phyloP scores from a whole-genome alignment of 2,113 vertebrate species.

The Atrichornis clamosus region DNA sequence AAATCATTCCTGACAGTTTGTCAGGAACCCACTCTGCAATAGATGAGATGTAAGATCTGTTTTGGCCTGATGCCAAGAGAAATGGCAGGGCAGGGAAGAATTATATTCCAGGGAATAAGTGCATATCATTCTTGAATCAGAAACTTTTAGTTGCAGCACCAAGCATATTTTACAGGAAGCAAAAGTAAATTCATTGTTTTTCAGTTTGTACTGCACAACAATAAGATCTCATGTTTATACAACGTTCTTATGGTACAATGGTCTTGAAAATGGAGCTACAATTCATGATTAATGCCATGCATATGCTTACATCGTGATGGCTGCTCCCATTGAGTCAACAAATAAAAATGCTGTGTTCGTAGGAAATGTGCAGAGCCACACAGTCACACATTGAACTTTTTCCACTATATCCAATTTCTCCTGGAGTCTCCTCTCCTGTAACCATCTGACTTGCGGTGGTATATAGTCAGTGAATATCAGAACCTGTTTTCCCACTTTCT shows the following conservation, averaged over 20 bases:
- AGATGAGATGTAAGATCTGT: background rate
- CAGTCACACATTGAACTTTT: background rate
- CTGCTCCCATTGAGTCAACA: background rate
- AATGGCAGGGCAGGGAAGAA: background rate
- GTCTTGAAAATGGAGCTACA: background rate
- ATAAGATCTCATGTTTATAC: background rate
- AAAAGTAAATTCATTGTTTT: background rate
- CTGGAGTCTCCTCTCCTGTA: background rate
- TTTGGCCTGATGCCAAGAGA: background rate
- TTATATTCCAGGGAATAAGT: background rate
- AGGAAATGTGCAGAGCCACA: background rate
- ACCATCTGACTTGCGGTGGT: accelerated
- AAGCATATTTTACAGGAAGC: background rate
- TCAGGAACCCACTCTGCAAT: background rate
- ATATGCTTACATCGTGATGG: background rate
- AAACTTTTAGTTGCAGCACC: background rate
- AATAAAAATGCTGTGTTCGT: background rate
- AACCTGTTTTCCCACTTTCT: background rate
- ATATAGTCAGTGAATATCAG: background rate
- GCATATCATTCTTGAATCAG: background rate
- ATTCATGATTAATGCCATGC: background rate
- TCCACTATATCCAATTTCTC: accelerated
- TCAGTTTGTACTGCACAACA: background rate
- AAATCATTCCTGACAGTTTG: conserved; percentile 3
- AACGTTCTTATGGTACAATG: background rate